Evolutionary conservation across 2,888 invertebrate species (phyloP).

Genomic region (Andrena trimmerana): DNA sequence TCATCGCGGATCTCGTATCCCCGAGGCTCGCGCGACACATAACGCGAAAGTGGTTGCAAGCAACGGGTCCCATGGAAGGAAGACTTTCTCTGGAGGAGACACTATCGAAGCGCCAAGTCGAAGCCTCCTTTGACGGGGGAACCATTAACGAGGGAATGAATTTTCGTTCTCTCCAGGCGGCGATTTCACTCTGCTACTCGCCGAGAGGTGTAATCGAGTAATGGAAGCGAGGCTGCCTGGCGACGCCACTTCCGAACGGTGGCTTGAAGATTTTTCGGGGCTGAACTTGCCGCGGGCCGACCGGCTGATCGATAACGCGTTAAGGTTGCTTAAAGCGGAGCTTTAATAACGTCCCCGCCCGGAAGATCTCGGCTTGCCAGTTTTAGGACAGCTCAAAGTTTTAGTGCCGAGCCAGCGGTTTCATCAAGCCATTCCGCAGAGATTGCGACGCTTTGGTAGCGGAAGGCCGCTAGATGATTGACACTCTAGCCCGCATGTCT

Average conservation of each 20-base stretch:
- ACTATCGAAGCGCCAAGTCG: not conserved
- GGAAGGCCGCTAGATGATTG: conserved; percentile 19
- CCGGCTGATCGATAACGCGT: conserved; percentile 21
- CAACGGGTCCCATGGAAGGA: conserved; percentile 21
- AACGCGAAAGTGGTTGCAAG: conserved; percentile 63
- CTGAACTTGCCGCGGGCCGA: not conserved
- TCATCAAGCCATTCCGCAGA: conserved; percentile 32
- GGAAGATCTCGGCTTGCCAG: not conserved
- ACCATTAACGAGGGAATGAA: not conserved
- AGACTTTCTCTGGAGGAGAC: conserved; percentile 50
- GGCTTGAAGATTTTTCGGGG: not conserved
- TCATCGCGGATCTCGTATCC: conserved; percentile 68
- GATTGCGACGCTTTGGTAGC: conserved; percentile 22
- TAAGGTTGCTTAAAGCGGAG: conserved; percentile 18
- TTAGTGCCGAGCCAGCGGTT: conserved; percentile 21
- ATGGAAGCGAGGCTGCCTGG: not conserved
- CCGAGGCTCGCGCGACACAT: conserved; percentile 64
- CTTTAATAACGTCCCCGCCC: conserved; percentile 16
- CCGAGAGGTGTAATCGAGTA: not conserved
- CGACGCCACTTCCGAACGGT: not conserved
- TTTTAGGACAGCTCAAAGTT: conserved; percentile 29
- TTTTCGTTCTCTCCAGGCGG: not conserved
- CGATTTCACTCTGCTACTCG: conserved; percentile 1
- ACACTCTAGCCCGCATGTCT: conserved; percentile 1
- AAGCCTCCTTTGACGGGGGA: conserved; percentile 5